Conservation (phyloP, 2,888 invertebrate genomes). For the Thymelicus acteon region DNA sequence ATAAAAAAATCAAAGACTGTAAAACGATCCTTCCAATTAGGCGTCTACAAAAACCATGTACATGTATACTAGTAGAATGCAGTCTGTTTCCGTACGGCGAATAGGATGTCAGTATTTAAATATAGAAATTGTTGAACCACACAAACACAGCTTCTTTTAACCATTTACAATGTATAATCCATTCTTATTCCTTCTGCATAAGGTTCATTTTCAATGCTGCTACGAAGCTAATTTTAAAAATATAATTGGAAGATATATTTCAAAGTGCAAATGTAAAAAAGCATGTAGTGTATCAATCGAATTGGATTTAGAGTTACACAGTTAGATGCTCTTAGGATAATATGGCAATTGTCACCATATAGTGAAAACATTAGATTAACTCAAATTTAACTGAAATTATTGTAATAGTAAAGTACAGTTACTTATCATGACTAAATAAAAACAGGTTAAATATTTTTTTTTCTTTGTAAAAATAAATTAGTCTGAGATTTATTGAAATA, state of each 20-base stretch:
- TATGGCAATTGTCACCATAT: not conserved
- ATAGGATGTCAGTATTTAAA: constrained; percentile 53
- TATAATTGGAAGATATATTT: constrained; percentile 23
- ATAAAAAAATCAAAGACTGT: constrained; percentile 20
- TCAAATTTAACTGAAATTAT: not conserved
- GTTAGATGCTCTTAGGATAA: constrained; percentile 4
- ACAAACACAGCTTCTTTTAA: constrained; percentile 33
- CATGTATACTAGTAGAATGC: constrained; percentile 52
- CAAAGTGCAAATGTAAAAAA: constrained; percentile 31
- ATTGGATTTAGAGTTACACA: constrained; percentile 18
- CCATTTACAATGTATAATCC: too few species aligned
- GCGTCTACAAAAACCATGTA: constrained; percentile 36
- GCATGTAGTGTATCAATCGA: constrained; percentile 28
- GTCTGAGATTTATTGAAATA: too few species aligned
- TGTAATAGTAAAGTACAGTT: too few species aligned
- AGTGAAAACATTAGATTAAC: not conserved
- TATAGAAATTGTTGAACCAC: constrained; percentile 56
- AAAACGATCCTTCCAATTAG: constrained; percentile 48
- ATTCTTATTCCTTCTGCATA: not conserved
- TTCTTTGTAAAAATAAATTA: too few species aligned
- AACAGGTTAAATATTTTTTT: not conserved
- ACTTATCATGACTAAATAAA: not conserved
- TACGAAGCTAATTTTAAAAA: not conserved
- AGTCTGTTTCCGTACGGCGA: constrained; percentile 59
- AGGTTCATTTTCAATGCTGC: constrained; percentile 34